These are phyloP conservation scores for Caradrina clavipalpis DNA, from an alignment of 2,888 invertebrate species.

Conservation along the genomic window DNA sequence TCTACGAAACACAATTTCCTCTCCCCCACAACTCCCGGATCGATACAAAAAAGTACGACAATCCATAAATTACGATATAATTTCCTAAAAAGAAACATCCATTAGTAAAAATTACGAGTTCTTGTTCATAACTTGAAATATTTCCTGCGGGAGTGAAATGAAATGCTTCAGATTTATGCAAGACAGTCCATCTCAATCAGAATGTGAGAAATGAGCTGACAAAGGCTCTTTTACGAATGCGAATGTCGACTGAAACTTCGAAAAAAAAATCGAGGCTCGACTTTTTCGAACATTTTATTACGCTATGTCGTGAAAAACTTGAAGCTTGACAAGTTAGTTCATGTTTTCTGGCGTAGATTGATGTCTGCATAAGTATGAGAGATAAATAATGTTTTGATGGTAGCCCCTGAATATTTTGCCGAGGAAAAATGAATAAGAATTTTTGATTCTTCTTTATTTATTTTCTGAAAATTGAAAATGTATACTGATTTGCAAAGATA, in stretches of 20 bases:
- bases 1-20: not conserved
- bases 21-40: not conserved
- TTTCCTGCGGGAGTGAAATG: slow-evolving; percentile 60
- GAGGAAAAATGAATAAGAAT: slow-evolving; percentile 19
- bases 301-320: slow-evolving; percentile 74
- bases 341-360: slow-evolving; percentile 79
- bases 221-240: slow-evolving; percentile 73
- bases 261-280: slow-evolving; percentile 71
- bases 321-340: slow-evolving; percentile 76
- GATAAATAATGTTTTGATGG: slow-evolving; percentile 63
- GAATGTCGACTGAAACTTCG: slow-evolving; percentile 69
- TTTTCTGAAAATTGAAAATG: not conserved
- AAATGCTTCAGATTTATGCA: slow-evolving; percentile 69
- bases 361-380: slow-evolving; percentile 72
- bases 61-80: slow-evolving; percentile 41
- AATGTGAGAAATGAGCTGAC: slow-evolving; percentile 79
- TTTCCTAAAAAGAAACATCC: slow-evolving; percentile 60
- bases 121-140: slow-evolving; percentile 61
- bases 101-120: slow-evolving; percentile 65
- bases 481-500: not conserved
- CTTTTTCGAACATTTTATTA: slow-evolving; percentile 74
- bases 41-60: slow-evolving; percentile 25
- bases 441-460: not conserved
- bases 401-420: slow-evolving; percentile 26
- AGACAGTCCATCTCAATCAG: slow-evolving; percentile 76